These are phyloP conservation scores for Amphipyra berbera DNA, from an alignment of 2,888 invertebrate genomes.

Conservation along the genomic window DNA sequence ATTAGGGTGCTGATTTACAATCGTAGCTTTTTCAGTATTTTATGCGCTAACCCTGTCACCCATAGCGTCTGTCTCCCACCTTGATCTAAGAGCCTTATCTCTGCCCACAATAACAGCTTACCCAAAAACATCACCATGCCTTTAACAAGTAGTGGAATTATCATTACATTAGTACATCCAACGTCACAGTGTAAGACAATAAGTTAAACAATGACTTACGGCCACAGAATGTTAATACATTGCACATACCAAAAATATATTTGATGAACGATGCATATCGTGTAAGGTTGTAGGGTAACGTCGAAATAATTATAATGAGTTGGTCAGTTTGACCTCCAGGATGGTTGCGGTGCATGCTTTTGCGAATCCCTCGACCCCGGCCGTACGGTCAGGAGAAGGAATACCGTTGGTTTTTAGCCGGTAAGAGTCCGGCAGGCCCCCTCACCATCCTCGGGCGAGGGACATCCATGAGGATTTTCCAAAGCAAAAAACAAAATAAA, in stretches of 20 bases:
- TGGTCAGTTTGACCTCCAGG: background rate
- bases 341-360: no score
- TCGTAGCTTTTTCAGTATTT: no score
- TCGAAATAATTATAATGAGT: constrained; percentile 35
- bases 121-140: constrained; percentile 31
- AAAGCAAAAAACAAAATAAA: no score
- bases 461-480: no score
- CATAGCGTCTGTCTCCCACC: background rate
- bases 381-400: no score
- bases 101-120: constrained; percentile 16
- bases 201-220: constrained; percentile 67
- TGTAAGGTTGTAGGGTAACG: constrained; percentile 10
- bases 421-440: no score
- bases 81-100: constrained; percentile 15
- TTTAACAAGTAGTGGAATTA: constrained; percentile 25
- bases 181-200: constrained; percentile 67
- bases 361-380: no score
- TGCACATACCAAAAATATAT: constrained; percentile 63
- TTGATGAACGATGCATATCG: constrained; percentile 46
- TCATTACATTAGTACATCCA: constrained; percentile 30
- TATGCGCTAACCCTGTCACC: no score
- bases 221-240: constrained; percentile 65
- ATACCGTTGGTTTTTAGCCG: no score
- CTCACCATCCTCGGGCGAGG: no score
- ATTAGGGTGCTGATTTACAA: no score